Conservation (phyloP, 2,888 invertebrate genomes). For the Dicranocentrus wangi region DNA sequence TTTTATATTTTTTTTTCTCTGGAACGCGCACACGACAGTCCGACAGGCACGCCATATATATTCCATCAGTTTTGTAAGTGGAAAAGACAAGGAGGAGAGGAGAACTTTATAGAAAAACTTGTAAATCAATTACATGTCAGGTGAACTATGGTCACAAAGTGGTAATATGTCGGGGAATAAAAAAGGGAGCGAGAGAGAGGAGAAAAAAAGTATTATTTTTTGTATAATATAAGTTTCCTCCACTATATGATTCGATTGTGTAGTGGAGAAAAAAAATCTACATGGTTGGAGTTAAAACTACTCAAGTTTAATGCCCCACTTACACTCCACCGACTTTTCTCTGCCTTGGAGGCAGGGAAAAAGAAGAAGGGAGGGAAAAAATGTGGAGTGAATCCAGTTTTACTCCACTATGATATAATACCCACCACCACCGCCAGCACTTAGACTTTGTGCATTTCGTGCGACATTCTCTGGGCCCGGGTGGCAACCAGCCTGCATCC, state of each 20-base stretch:
- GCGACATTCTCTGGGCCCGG: too few species aligned
- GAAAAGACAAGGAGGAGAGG: conserved; percentile 6
- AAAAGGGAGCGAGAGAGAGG: conserved; percentile 12
- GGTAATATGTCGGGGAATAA: neutral
- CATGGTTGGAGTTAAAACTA: neutral
- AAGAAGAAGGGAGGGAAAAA: too few species aligned
- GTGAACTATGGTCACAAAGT: conserved; percentile 45
- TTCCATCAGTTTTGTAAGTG: conserved; percentile 5
- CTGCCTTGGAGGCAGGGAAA: too few species aligned
- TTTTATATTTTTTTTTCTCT: too few species aligned
- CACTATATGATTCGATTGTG: too few species aligned
- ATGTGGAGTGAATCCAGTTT: too few species aligned
- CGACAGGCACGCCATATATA: neutral
- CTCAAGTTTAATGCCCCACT: neutral
- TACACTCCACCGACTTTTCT: too few species aligned
- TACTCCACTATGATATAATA: too few species aligned
- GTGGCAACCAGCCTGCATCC: too few species aligned
- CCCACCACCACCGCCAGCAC: too few species aligned
- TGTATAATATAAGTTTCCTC: neutral
- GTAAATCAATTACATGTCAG: conserved; percentile 60
- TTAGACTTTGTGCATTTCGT: too few species aligned
- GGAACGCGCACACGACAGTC: neutral
- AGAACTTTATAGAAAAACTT: conserved; percentile 40
- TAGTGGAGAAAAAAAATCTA: neutral
- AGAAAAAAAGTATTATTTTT: conserved; percentile 9